phyloP scores from a whole-genome alignment of 2,888 invertebrate species.

The Dermolepida albohirtum region DNA sequence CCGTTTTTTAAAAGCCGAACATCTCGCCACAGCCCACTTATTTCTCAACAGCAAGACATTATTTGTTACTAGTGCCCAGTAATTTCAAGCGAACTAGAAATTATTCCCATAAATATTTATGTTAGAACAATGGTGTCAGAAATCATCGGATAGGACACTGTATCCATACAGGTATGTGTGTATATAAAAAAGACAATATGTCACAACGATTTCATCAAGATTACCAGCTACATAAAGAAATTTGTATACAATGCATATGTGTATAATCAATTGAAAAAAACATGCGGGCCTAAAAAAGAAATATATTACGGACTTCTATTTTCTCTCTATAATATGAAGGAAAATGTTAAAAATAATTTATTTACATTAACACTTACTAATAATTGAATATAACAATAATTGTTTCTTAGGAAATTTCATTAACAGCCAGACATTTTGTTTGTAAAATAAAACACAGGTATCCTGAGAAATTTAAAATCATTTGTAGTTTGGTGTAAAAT shows the following conservation, averaged over 20 bases:
- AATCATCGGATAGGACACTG: slow-evolving; percentile 10
- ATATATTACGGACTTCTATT: neutral
- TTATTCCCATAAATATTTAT: slow-evolving; percentile 32
- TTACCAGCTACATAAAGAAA: slow-evolving; percentile 18
- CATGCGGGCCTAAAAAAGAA: slow-evolving; percentile 1
- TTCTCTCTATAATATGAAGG: too few species aligned
- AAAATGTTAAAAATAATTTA: too few species aligned
- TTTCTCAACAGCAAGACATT: slow-evolving; percentile 9
- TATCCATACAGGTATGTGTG: slow-evolving; percentile 4
- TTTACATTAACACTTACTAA: too few species aligned
- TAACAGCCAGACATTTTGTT: too few species aligned
- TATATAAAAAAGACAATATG: slow-evolving; percentile 18
- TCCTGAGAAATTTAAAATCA: too few species aligned
- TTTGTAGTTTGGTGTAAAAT: too few species aligned
- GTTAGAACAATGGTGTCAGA: slow-evolving; percentile 38
- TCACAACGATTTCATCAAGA: slow-evolving; percentile 28
- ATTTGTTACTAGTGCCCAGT: slow-evolving; percentile 2
- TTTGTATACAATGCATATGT: slow-evolving; percentile 29
- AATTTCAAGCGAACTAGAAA: slow-evolving; percentile 20
- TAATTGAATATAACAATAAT: too few species aligned
- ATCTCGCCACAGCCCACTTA: slow-evolving; percentile 2
- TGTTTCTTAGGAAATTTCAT: too few species aligned
- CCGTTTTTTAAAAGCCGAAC: slow-evolving; percentile 13
- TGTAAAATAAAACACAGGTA: too few species aligned
- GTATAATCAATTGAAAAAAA: slow-evolving; percentile 21